Evolutionary conservation across 2,797 vertebrate species (phyloP).

Genomic region (Rallus crepitans): DNA sequence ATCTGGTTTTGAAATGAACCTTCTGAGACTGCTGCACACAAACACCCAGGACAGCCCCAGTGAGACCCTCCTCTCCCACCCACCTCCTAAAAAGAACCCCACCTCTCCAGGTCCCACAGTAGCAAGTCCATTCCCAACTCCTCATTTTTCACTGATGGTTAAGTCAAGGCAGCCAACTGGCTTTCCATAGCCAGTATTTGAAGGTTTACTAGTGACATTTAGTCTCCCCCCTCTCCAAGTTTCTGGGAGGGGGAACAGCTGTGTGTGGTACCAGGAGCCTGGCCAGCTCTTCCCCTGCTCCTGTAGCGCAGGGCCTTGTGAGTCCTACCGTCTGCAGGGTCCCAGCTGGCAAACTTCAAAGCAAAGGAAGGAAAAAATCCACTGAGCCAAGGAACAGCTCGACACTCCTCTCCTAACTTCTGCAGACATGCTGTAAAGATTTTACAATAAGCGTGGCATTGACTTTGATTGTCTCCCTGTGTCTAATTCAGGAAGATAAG

Average conservation of each 20-base stretch:
- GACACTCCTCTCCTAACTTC: not conserved
- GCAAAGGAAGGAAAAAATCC: not conserved
- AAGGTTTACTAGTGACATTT: not conserved
- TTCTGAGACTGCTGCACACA: not conserved
- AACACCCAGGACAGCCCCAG: not conserved
- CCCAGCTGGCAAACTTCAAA: not conserved
- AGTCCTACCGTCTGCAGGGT: not conserved
- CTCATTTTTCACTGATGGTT: not conserved
- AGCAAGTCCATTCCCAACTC: not conserved
- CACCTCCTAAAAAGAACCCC: not conserved
- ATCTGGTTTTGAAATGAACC: not conserved
- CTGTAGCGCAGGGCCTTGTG: accelerated
- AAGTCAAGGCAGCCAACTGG: not conserved
- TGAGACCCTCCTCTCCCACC: not conserved
- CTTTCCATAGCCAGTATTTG: not conserved
- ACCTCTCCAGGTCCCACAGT: not conserved
- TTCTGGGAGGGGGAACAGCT: not conserved
- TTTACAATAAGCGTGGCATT: not conserved
- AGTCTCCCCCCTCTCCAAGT: not conserved
- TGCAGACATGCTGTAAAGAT: not conserved
- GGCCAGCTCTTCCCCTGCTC: not conserved
- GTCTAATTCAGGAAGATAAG: not conserved
- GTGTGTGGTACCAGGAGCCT: accelerated
- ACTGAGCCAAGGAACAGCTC: not conserved
- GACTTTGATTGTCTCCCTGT: conserved; percentile 21